Conservation (phyloP, 2,797 vertebrate genomes). For the Limnodromus scolopaceus region DNA sequence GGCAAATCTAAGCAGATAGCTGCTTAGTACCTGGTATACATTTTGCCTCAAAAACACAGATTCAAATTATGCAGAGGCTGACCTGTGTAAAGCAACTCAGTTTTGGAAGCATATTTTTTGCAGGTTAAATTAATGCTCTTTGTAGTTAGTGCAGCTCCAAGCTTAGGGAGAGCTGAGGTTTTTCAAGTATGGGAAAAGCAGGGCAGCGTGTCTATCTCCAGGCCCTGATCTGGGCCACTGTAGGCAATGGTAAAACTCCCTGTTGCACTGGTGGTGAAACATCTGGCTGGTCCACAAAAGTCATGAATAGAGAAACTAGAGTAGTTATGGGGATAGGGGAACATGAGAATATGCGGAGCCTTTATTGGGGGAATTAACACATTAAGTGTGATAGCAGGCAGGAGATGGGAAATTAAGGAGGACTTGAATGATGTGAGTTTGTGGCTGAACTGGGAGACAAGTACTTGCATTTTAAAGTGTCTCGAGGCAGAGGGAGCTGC, state of each 20-base stretch:
- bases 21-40: neutral
- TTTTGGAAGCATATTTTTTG: neutral
- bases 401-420: neutral
- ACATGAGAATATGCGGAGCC: neutral
- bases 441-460: neutral
- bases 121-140: neutral
- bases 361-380: neutral
- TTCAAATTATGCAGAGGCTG: neutral
- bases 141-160: neutral
- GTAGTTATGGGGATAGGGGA: neutral
- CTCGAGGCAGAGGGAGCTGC: neutral
- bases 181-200: neutral
- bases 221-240: neutral
- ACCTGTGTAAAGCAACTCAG: neutral
- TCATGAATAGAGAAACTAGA: neutral
- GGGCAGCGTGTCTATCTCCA: fast-evolving
- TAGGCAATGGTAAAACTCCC: neutral
- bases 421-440: neutral
- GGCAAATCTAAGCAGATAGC: neutral
- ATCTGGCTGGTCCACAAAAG: neutral
- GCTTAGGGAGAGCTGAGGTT: neutral
- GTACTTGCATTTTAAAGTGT: neutral
- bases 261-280: neutral
- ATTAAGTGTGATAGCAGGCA: neutral
- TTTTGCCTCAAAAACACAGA: neutral